These are phyloP conservation scores for Rotaria socialis DNA, from an alignment of 2,888 invertebrate species.

Conservation along the genomic window DNA sequence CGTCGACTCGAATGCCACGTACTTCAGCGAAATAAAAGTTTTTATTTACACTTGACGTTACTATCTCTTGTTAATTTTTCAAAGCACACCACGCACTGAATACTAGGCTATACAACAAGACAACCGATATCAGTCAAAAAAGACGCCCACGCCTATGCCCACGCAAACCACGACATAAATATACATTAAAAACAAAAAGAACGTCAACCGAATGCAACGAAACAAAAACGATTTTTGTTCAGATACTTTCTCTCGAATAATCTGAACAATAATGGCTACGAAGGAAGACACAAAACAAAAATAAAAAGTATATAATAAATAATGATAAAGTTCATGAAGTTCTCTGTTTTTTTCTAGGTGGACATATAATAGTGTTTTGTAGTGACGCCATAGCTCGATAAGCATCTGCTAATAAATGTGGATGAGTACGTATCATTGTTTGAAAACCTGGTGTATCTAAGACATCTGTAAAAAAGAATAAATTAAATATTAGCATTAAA, in stretches of 20 bases:
- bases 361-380: conserved; percentile 90
- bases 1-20: neutral
- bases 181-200: neutral
- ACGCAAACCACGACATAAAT: neutral
- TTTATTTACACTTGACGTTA: neutral
- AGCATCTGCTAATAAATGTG: conserved; percentile 95
- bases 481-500: too few relatives aligned
- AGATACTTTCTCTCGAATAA: neutral
- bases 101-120: neutral
- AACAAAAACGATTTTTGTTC: neutral
- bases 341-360: conserved; percentile 77
- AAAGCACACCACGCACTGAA: neutral
- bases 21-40: neutral
- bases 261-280: neutral
- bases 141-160: neutral
- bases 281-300: neutral
- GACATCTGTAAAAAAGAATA: conserved; percentile 71
- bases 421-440: conserved; percentile 92
- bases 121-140: neutral
- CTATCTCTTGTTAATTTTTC: neutral
- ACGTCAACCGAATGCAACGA: neutral
- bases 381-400: conserved; percentile 90
- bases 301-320: neutral
- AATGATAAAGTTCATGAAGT: neutral
- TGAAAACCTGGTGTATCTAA: conserved; percentile 98